phyloP scores from a whole-genome alignment of 2,113 vertebrate genomes.

The Genyomyrus donnyi region DNA sequence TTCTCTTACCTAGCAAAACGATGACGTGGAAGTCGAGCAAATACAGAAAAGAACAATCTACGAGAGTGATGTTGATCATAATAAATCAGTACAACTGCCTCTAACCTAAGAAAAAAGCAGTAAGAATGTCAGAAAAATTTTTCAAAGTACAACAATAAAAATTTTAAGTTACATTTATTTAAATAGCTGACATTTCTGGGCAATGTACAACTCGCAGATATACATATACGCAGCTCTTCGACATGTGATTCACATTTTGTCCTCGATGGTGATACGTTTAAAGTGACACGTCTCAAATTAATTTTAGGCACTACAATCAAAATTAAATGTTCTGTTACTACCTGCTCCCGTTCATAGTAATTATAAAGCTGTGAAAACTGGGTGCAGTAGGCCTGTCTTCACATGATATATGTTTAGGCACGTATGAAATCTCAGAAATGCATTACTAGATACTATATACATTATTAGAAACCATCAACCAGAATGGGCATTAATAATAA shows the following conservation, averaged over 20 bases:
- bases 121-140: neutral
- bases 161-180: neutral
- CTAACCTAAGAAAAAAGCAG: neutral
- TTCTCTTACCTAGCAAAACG: neutral
- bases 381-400: neutral
- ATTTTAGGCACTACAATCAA: neutral
- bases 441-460: too few relatives aligned
- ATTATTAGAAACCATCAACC: neutral
- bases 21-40: neutral
- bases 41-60: neutral
- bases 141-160: neutral
- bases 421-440: neutral
- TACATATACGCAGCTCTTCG: neutral
- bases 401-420: conserved; percentile 1
- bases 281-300: neutral
- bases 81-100: neutral
- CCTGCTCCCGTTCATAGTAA: neutral
- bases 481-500: neutral
- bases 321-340: neutral
- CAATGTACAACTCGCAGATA: neutral
- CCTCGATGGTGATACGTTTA: neutral
- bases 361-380: neutral
- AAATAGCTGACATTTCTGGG: neutral
- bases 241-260: neutral
- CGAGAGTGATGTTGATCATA: neutral